Evolutionary conservation across 2,113 vertebrate species (phyloP).

Genomic region (Podocnemis expansa): DNA sequence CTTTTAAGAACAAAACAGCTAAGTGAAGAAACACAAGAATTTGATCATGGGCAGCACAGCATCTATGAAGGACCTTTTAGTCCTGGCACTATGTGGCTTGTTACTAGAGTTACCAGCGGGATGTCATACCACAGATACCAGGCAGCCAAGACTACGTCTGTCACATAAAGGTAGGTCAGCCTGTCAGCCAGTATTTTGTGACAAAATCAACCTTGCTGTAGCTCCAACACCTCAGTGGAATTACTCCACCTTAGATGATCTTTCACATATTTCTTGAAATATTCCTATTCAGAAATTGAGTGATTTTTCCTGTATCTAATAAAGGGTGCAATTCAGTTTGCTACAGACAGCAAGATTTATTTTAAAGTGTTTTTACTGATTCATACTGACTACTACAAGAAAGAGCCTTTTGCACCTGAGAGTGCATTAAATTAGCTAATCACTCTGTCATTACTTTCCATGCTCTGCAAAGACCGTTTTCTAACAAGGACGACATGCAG

Average conservation of each 20-base stretch:
- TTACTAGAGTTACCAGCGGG: constrained; percentile 64
- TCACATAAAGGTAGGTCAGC: constrained; percentile 87
- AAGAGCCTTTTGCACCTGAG: constrained; percentile 8
- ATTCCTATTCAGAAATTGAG: background rate
- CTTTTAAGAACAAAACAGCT: background rate
- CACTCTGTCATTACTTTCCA: constrained; percentile 17
- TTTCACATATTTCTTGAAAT: background rate
- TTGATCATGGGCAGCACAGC: constrained; percentile 70
- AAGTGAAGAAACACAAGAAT: constrained; percentile 47
- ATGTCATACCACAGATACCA: constrained; percentile 65
- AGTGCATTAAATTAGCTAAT: constrained; percentile 25
- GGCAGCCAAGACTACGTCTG: constrained; percentile 83
- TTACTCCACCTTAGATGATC: background rate
- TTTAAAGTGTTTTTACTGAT: background rate
- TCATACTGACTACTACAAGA: background rate
- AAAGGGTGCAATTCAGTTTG: background rate
- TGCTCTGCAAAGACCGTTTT: constrained; percentile 30
- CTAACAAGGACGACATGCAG: constrained; percentile 27
- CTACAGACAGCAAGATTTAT: background rate
- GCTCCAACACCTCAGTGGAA: constrained; percentile 21
- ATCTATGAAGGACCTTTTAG: constrained; percentile 47
- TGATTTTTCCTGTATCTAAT: background rate
- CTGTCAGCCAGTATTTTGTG: constrained; percentile 47
- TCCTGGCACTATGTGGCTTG: constrained; percentile 68
- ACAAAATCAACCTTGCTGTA: background rate